Conservation (phyloP, 1,140 invertebrate genomes). For the Drosophila asahinai region DNA sequence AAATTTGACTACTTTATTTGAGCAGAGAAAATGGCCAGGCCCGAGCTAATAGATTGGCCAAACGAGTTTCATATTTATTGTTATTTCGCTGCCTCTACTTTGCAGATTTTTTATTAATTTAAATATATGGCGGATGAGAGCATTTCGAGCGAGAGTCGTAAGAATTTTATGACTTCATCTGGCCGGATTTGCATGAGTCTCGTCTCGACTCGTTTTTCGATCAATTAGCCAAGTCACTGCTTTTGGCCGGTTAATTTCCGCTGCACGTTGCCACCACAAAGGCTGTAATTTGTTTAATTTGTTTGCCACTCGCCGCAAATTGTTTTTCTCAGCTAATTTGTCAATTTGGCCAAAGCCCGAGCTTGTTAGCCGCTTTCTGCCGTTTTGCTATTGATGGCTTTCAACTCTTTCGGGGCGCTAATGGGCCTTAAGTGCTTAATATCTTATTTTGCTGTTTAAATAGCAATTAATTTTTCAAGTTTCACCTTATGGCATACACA, state of each 20-base stretch:
- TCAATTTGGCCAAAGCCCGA: slow-evolving; percentile 64
- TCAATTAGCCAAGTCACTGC: slow-evolving; percentile 60
- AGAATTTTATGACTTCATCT: slow-evolving; percentile 81
- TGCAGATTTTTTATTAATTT: slow-evolving; percentile 42
- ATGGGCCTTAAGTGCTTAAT: slow-evolving; percentile 64
- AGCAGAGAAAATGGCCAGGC: slow-evolving; percentile 41
- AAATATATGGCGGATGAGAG: slow-evolving; percentile 27
- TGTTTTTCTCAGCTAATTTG: slow-evolving; percentile 72
- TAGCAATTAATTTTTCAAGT: slow-evolving; percentile 27
- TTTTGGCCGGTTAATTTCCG: slow-evolving; percentile 34
- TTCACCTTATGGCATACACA: slow-evolving; percentile 18
- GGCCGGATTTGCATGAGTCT: slow-evolving; percentile 53
- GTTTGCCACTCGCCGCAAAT: slow-evolving; percentile 68
- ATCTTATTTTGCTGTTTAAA: slow-evolving; percentile 72
- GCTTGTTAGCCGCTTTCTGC: slow-evolving; percentile 50
- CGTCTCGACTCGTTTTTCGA: slow-evolving; percentile 46
- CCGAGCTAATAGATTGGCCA: slow-evolving; percentile 33
- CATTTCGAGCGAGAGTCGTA: slow-evolving; percentile 55
- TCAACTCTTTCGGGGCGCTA: slow-evolving; percentile 45
- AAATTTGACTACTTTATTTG: slow-evolving; percentile 83
- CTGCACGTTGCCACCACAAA: slow-evolving; percentile 34
- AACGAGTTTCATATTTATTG: slow-evolving; percentile 51
- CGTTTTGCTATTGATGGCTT: slow-evolving; percentile 31
- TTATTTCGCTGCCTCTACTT: slow-evolving; percentile 7
- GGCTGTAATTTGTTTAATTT: slow-evolving; percentile 75